Conservation (phyloP, 2,113 vertebrate species). For the Austrofundulus limnaeus region DNA sequence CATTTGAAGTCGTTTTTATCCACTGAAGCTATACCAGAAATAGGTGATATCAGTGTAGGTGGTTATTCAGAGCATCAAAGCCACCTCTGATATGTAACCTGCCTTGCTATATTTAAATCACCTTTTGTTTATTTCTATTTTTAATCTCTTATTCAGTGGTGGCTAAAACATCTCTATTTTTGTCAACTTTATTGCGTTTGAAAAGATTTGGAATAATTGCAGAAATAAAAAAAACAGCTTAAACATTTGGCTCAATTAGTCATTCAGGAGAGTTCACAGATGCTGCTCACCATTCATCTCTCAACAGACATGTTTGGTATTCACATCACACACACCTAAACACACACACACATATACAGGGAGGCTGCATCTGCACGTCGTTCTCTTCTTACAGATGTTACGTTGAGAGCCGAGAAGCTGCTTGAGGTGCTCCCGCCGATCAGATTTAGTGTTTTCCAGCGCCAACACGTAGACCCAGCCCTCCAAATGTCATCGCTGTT, state of each 20-base stretch:
- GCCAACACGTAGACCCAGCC: constrained; percentile 48
- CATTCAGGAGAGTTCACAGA: constrained; percentile 65
- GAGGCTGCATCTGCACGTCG: constrained; percentile 18
- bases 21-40: constrained; percentile 8
- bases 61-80: constrained; percentile 13
- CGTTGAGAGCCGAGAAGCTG: constrained; percentile 50
- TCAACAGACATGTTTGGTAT: constrained; percentile 54
- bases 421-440: constrained; percentile 60
- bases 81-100: constrained; percentile 3
- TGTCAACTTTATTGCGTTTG: constrained; percentile 29
- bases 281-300: constrained; percentile 58
- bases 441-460: constrained; percentile 49
- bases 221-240: constrained; percentile 37
- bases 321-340: constrained; percentile 19
- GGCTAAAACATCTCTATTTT: constrained; percentile 18
- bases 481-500: constrained; percentile 71
- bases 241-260: constrained; percentile 57
- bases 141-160: constrained; percentile 14
- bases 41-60: constrained; percentile 2
- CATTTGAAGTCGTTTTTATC: constrained; percentile 40
- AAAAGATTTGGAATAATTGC: constrained; percentile 50
- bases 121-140: constrained; percentile 21
- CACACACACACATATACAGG: constrained; percentile 15
- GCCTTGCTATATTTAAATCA: constrained; percentile 20
- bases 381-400: constrained; percentile 49